A percentile compares a stretch with the other conserved stretches of the same genome.
phyloP scores from a whole-genome alignment of 2,797 vertebrate species.

The Sebastes nivosus region DNA sequence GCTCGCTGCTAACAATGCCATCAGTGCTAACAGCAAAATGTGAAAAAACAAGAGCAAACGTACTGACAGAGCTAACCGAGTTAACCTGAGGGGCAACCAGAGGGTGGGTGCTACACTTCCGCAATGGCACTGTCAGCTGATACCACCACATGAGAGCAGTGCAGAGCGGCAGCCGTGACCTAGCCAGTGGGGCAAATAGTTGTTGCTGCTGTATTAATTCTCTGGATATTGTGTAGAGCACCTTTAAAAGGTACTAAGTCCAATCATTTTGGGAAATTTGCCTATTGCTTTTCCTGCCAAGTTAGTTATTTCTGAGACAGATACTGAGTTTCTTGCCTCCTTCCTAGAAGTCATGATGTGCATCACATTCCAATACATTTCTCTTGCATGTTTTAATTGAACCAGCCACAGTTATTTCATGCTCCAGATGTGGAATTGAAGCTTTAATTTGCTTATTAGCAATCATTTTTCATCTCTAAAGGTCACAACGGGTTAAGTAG shows the following conservation, averaged over 20 bases:
- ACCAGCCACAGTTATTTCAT: background rate
- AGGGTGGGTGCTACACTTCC: too few relatives aligned
- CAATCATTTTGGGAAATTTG: background rate
- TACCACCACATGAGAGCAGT: too few relatives aligned
- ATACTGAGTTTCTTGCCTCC: background rate
- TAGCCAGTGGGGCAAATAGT: too few relatives aligned
- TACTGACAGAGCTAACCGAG: too few relatives aligned
- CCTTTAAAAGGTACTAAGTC: too few relatives aligned
- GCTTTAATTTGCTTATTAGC: background rate
- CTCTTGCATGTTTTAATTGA: background rate
- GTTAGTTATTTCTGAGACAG: background rate
- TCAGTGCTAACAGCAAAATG: too few relatives aligned
- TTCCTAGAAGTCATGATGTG: background rate
- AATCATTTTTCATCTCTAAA: background rate
- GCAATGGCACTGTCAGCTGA: too few relatives aligned
- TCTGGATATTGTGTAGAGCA: too few relatives aligned
- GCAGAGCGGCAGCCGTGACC: too few relatives aligned
- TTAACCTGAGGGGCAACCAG: too few relatives aligned
- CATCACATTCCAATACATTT: background rate
- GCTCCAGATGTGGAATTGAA: background rate
- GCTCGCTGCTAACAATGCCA: accelerated
- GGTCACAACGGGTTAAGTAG: background rate
- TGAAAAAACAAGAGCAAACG: too few relatives aligned
- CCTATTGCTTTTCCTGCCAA: background rate
- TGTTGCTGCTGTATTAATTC: too few relatives aligned